A percentile compares a stretch with the other conserved stretches of the same genome.
Conservation (phyloP, 2,888 invertebrate species). For the Auanema sp. region DNA sequence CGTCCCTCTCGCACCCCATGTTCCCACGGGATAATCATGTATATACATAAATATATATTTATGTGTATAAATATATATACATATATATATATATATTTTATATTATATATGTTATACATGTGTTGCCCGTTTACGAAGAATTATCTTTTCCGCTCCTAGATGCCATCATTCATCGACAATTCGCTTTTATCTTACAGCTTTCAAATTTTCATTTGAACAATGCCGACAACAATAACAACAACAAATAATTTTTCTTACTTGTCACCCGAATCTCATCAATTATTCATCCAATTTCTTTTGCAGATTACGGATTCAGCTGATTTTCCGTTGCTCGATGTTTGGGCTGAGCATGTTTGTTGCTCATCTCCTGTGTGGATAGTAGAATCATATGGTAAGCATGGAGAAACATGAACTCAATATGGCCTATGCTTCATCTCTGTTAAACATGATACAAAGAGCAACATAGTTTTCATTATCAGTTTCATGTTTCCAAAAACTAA, state of each 20-base stretch:
- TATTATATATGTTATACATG: no score
- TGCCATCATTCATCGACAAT: no score
- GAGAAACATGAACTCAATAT: not conserved
- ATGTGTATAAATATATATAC: no score
- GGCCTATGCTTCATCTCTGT: not conserved
- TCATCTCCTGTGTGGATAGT: slow-evolving; percentile 40
- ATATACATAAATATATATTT: no score
- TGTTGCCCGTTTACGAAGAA: no score
- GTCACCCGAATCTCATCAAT: not conserved
- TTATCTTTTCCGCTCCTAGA: no score
- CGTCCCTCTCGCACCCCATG: no score
- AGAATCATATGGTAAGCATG: slow-evolving; percentile 33
- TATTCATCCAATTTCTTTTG: slow-evolving; percentile 13
- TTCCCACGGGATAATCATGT: no score
- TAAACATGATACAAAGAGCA: not conserved
- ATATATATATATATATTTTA: no score
- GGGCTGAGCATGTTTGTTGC: slow-evolving; percentile 52
- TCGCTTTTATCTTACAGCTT: no score
- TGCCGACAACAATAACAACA: no score
- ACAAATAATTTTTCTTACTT: not conserved
- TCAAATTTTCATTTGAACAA: no score
- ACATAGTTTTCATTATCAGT: slow-evolving; percentile 2
- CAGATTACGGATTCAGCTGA: slow-evolving; percentile 56
- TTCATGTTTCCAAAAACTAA: not conserved
- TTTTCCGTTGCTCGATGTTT: slow-evolving; percentile 57